Base-by-base conservation (phyloP, 2,797 vertebrate genomes). In the Enteromius radiatus region DNA sequence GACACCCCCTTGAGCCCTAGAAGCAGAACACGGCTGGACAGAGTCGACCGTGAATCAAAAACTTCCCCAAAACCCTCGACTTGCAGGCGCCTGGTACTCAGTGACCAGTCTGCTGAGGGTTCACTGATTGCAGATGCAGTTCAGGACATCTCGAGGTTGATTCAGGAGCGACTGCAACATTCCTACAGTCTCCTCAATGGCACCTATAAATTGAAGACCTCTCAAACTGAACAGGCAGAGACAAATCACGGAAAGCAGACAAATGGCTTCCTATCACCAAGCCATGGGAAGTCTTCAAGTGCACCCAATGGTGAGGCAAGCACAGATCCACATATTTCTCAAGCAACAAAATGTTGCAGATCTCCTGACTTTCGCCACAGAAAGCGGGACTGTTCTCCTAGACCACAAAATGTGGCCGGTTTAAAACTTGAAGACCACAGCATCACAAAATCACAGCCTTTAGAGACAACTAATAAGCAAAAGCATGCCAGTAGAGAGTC, bases 11-110 rank as follows among this genome's bases (percentile, higher is more conserved):
- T 94, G 76, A 94, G 88, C 86, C 92, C 95, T 87, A 91, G 91
- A 76, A 92, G 81, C 86, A 86, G 68, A 80, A 83, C 71, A 23
- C 87, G 90, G 86, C 86, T 86, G 77, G 93, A 84, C 88, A 78
- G 86, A 88, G 14, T 85, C 83, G 36, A 89, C 83, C 78, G 91
- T 78, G 94, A 94, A 84, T 91, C 87, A 74, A 94, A 93, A 84
- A 85, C 87, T 26, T 95, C 97, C 86, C 92, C 95, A 17, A 97
- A 95, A 90, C 93, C 94, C 73, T 94, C 96, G 23, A 91, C 93
- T 56, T 96, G 94, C 92, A 95, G 96, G 91, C 96, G 95, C 89
- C 90, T 97, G 47, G 89, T 92, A 89, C 94, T 96, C 88, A 89
- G 92, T 59, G 95, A 95, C 87, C 89, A 92, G 9, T 70, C 81